These are phyloP conservation scores for Leptura quadrifasciata DNA, from an alignment of 2,888 invertebrate species.

Conservation along the genomic window DNA sequence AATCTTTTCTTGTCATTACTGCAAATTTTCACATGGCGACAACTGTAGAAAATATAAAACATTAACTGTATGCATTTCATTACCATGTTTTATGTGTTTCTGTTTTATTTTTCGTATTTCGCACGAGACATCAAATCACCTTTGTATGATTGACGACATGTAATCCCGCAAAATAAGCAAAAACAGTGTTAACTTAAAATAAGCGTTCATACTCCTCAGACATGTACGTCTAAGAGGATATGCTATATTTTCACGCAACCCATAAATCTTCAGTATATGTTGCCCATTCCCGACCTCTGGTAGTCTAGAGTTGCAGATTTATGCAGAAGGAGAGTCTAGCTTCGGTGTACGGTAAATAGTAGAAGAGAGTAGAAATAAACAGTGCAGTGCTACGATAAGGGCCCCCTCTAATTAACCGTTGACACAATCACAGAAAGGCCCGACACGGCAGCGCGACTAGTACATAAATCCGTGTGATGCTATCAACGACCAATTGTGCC, in stretches of 20 bases:
- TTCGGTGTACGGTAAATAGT: conserved; percentile 55
- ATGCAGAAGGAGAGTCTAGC: conserved; percentile 41
- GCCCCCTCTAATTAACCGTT: conserved; percentile 68
- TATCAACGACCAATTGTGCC: conserved; percentile 61
- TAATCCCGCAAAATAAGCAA: conserved; percentile 43
- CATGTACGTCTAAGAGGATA: conserved; percentile 49
- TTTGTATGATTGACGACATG: conserved; percentile 47
- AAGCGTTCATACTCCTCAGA: conserved; percentile 48
- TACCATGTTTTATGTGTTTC: background rate
- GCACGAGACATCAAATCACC: background rate
- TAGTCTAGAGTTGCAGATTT: conserved; percentile 41
- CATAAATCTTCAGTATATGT: conserved; percentile 49
- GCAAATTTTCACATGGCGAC: no score
- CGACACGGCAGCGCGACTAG: conserved; percentile 66
- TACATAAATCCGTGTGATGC: conserved; percentile 62
- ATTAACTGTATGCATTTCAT: background rate
- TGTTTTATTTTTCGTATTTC: background rate
- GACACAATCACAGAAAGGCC: conserved; percentile 69
- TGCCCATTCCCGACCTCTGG: conserved; percentile 45
- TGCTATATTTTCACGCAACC: conserved; percentile 56
- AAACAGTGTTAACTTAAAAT: conserved; percentile 42
- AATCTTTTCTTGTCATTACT: no score
- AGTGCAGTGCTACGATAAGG: conserved; percentile 63
- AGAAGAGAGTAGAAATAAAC: conserved; percentile 62
- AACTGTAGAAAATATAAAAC: no score